Conservation (phyloP, 2,888 invertebrate species). For the Crepidodera aurea region DNA sequence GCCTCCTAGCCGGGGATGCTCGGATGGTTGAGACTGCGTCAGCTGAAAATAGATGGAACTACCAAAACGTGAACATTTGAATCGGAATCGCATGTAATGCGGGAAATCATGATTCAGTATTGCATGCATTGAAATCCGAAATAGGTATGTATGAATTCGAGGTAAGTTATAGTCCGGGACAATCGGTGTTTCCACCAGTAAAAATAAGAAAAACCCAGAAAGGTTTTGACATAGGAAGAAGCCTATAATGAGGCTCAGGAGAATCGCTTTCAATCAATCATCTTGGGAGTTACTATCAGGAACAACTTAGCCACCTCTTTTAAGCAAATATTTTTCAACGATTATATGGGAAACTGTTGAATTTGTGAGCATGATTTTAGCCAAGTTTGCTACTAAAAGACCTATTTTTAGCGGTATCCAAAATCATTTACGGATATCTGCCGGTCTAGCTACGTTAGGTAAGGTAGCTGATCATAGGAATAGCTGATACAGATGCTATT, state of each 20-base stretch:
- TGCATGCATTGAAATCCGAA: constrained; percentile 36
- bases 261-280: too few relatives aligned
- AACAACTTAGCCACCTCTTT: constrained; percentile 58
- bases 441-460: constrained; percentile 57
- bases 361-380: constrained; percentile 60
- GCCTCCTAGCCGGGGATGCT: constrained; percentile 14
- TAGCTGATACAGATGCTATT: constrained; percentile 77
- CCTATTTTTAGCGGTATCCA: constrained; percentile 73
- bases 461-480: constrained; percentile 62
- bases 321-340: constrained; percentile 66
- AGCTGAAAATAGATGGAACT: constrained; percentile 50
- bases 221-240: too few relatives aligned
- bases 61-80: constrained; percentile 40
- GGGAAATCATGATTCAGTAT: constrained; percentile 37
- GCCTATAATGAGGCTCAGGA: too few relatives aligned
- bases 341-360: constrained; percentile 62
- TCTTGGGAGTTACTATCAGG: constrained; percentile 65
- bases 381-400: constrained; percentile 68
- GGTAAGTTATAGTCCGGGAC: constrained; percentile 5
- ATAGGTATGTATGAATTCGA: constrained; percentile 11
- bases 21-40: constrained; percentile 41
- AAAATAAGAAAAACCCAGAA: background rate
- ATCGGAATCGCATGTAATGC: constrained; percentile 40
- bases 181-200: background rate
- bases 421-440: constrained; percentile 58